Percentiles rank a stretch among this genome's conserved stretches.
phyloP scores from a whole-genome alignment of 2,797 vertebrate species.

The Phataginus tricuspis region DNA sequence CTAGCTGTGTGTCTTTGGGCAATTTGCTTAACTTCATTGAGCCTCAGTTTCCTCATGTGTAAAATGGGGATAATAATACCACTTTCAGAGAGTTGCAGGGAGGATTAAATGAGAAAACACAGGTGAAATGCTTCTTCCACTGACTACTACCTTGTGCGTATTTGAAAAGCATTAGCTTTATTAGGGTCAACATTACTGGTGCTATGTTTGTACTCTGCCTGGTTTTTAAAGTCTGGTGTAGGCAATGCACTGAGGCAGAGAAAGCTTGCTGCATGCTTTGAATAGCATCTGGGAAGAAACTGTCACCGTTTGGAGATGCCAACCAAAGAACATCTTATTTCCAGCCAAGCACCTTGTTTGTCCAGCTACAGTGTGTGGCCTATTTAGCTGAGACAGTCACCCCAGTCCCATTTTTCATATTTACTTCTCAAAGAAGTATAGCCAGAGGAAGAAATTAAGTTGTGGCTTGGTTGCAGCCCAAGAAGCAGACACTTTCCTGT shows the following conservation, averaged over 20 bases:
- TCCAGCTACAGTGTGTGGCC: constrained; percentile 26
- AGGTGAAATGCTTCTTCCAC: neutral
- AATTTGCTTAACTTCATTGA: neutral
- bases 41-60: neutral
- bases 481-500: constrained; percentile 49
- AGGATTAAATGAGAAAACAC: neutral
- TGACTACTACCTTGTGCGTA: neutral
- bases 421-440: constrained; percentile 36
- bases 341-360: constrained; percentile 44
- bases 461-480: constrained; percentile 67
- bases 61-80: neutral
- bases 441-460: constrained; percentile 71
- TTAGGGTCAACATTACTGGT: neutral
- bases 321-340: constrained; percentile 53
- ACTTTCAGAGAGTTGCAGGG: neutral
- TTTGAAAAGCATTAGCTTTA: neutral
- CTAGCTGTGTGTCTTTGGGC: neutral
- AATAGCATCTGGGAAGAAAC: constrained; percentile 13
- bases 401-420: constrained; percentile 22
- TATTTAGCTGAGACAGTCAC: constrained; percentile 53
- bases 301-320: neutral
- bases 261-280: neutral
- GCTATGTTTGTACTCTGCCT: neutral
- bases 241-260: neutral
- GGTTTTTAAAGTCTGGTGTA: neutral